Evolutionary conservation across 2,888 invertebrate species (phyloP).

Genomic region (Busseola fusca): DNA sequence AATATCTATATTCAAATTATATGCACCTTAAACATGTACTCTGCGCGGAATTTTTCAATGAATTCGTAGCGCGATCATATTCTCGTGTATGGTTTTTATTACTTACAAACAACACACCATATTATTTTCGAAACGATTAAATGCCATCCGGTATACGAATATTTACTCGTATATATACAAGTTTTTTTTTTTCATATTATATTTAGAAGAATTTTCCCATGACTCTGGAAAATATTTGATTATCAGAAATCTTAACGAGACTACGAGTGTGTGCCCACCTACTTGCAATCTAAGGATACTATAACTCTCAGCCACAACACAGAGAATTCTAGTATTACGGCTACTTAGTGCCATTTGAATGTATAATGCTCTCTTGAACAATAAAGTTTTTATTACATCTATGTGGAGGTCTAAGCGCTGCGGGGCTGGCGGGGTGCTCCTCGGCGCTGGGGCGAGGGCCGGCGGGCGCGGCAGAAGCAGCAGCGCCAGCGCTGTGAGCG

Average conservation of each 20-base stretch:
- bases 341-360: background rate
- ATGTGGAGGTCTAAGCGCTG: slow-evolving; percentile 67
- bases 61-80: no score
- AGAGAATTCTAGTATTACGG: background rate
- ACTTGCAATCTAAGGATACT: no score
- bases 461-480: slow-evolving; percentile 85
- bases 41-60: no score
- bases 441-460: slow-evolving; percentile 69
- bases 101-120: no score
- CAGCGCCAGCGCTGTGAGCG: slow-evolving; percentile 86
- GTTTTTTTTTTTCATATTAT: background rate
- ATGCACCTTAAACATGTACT: no score
- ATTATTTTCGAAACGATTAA: no score
- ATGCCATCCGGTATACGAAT: no score
- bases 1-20: no score
- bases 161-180: no score
- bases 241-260: background rate
- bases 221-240: background rate
- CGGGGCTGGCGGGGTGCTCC: slow-evolving; percentile 62
- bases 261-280: no score
- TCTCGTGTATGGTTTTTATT: no score
- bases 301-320: background rate
- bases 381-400: slow-evolving; percentile 60
- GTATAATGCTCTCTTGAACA: background rate
- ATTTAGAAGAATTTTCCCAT: background rate